These are phyloP conservation scores for Ostrea denselamellosa DNA, from an alignment of 1,140 invertebrate genomes.

Conservation along the genomic window DNA sequence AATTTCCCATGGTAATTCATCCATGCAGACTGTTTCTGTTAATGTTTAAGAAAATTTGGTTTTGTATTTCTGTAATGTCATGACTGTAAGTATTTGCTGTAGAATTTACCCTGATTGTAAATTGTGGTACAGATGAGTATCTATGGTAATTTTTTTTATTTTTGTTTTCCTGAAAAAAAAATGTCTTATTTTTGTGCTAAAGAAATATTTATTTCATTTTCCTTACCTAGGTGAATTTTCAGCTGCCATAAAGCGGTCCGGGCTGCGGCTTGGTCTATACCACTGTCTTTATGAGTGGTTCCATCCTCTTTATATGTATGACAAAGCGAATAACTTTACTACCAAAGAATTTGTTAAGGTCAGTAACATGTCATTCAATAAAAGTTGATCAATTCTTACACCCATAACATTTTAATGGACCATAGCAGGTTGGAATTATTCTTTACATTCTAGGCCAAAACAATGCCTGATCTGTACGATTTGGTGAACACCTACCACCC, in stretches of 20 bases:
- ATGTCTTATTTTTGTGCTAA: not conserved
- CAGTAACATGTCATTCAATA: constrained; percentile 47
- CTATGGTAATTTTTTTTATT: too few species aligned
- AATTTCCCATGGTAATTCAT: too few species aligned
- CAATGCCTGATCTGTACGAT: constrained; percentile 81
- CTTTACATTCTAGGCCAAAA: constrained; percentile 62
- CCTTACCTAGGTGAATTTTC: constrained; percentile 1
- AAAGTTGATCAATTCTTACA: too few species aligned
- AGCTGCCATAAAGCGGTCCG: constrained; percentile 52
- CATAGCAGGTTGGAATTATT: not conserved
- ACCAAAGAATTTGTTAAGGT: constrained; percentile 82
- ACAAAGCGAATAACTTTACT: constrained; percentile 85
- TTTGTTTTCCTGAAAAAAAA: too few species aligned
- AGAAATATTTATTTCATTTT: not conserved
- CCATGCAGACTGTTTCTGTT: too few species aligned
- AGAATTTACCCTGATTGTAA: too few species aligned
- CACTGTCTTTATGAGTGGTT: constrained; percentile 96
- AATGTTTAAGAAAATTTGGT: too few species aligned
- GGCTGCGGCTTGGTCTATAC: constrained; percentile 88
- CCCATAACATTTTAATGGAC: too few species aligned
- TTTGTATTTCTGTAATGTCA: too few species aligned
- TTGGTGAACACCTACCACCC: constrained; percentile 88
- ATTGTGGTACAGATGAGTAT: too few species aligned
- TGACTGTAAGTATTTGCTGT: too few species aligned
- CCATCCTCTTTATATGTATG: constrained; percentile 89